Evolutionary conservation across 2,888 invertebrate species (phyloP).

Genomic region (Stenodema calcarata): DNA sequence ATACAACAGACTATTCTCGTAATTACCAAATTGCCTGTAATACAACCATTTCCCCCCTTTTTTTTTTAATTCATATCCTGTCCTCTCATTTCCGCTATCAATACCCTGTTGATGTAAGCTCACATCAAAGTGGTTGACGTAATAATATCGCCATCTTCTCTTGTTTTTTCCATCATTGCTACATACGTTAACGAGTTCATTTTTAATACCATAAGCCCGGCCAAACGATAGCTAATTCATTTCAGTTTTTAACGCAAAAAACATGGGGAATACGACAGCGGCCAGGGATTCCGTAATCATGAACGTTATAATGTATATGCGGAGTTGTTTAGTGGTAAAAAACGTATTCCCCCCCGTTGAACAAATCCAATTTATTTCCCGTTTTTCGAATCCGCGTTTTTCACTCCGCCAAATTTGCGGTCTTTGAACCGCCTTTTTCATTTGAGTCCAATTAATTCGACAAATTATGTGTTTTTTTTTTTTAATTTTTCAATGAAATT

Average conservation of each 20-base stretch:
- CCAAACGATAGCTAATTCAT: conserved; percentile 5
- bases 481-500: neutral
- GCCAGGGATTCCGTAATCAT: neutral
- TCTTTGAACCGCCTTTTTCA: neutral
- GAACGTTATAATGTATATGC: neutral
- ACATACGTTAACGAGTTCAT: neutral
- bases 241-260: neutral
- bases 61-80: neutral
- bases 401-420: neutral
- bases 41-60: neutral
- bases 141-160: neutral
- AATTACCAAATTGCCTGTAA: neutral
- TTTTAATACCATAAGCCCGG: neutral
- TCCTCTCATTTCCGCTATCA: neutral
- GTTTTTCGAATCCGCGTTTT: neutral
- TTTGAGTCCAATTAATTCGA: neutral
- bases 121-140: neutral
- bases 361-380: conserved; percentile 6
- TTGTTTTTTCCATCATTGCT: neutral
- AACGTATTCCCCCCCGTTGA: neutral
- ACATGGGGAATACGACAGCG: neutral
- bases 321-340: neutral
- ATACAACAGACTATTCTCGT: neutral
- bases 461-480: neutral
- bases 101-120: neutral